Evolutionary conservation across 2,888 invertebrate species (phyloP), one percentile per base, ranked within the genome.

Genomic region (Congeria kusceri): DNA sequence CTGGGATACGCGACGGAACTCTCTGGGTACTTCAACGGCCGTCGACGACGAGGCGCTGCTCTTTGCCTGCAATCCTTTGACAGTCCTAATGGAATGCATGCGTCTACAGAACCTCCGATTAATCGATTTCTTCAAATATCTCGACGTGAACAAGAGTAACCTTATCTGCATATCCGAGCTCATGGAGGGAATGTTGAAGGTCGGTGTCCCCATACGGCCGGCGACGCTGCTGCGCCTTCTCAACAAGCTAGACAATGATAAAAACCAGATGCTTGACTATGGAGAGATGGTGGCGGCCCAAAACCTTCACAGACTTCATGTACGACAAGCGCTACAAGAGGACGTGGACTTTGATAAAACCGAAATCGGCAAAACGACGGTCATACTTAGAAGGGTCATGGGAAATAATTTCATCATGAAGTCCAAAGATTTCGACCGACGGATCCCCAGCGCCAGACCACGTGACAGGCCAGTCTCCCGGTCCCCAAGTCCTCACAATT

Each of bases 41-140:
- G 75, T 63, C n/a, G 82, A 83, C 4, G 84, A 84, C 58, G 85
- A 83, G 28, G 63, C 29, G 0, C 70, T 74, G 13, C 65, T 87
- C 0, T 25, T 84, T 23, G 62, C 73, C 0, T 80, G 82, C 44
- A 82, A 86, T 32, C 86, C 87, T 2, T 70, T 87, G 11, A 71
- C 71, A 13, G 87, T 87, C 25, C 66, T 87, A 0, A 85, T 87
- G 83, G 85, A 87, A 58, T 84, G 85, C 66, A 83, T 85, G 70
- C 46, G 85, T 29, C 61, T 87, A 27, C 80, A 85, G 67, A 86
- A 87, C 59, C 71, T 81, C 66, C 59, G 83, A 23, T 65, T 87
- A 4, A 23, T 86, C 11, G 87, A 87, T 56, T 68, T 84, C 68
- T 85, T 86, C 56, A 73, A 79, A 18, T 66, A 70, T 3, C 56